Evolutionary conservation across 2,888 invertebrate genomes (phyloP).

Genomic region (Volucella inanis): DNA sequence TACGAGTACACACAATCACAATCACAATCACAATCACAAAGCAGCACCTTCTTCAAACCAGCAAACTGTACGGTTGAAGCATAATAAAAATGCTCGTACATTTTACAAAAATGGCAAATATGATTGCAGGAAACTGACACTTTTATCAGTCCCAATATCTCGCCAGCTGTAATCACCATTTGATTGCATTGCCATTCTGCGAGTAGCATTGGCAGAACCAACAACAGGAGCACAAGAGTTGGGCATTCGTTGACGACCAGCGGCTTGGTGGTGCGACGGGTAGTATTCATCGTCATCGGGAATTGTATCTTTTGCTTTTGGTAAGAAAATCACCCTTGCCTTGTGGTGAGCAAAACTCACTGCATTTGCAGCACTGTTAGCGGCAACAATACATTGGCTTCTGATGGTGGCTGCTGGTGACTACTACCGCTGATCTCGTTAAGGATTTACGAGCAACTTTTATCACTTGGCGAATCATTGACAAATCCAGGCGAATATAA

Average conservation of each 20-base stretch:
- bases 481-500: conserved; percentile 81
- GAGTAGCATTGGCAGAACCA: conserved; percentile 30
- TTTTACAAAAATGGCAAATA: conserved; percentile 75
- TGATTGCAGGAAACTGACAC: conserved; percentile 75
- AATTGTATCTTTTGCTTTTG: conserved; percentile 60
- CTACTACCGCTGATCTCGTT: conserved; percentile 66
- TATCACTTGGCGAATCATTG: conserved; percentile 83
- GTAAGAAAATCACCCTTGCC: conserved; percentile 42
- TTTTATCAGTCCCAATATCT: conserved; percentile 72
- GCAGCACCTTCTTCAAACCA: conserved; percentile 30
- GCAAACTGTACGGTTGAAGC: conserved; percentile 24
- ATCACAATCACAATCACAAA: not conserved
- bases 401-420: not conserved
- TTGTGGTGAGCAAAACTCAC: not conserved
- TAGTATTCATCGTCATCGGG: conserved; percentile 46
- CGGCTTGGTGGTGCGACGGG: conserved; percentile 13
- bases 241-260: conserved; percentile 54
- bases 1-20: not conserved
- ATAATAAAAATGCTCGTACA: conserved; percentile 65
- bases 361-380: conserved; percentile 23
- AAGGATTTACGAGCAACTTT: conserved; percentile 83
- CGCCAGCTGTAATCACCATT: conserved; percentile 74
- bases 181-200: conserved; percentile 72
- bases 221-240: conserved; percentile 65
- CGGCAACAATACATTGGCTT: conserved; percentile 78